Evolutionary conservation across 2,113 vertebrate species (phyloP), one percentile per base, ranked within the genome.

Genomic region (Egretta garzetta): DNA sequence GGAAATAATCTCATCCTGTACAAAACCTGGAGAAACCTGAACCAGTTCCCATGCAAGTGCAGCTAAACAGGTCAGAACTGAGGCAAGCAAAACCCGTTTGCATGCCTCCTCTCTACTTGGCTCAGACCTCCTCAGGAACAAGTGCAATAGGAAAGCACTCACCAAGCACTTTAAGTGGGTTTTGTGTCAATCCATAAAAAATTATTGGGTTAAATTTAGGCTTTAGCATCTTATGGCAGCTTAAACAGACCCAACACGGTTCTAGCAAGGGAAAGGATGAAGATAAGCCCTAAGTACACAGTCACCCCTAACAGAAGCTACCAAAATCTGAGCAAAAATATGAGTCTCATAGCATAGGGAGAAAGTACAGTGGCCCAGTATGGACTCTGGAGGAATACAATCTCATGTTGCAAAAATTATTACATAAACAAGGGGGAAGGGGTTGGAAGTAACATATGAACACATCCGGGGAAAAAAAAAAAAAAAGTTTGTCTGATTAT

Each of bases 111-210:
- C 28, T 47, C 13, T 39, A 30, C 21, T 18, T 8, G 4, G 14
- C 14, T 53, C n/a, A 58, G 56, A 39, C 5, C 30, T 77, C 21
- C 52, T 79, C 27, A n/a, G 37, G 30, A 59, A 37, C 33, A 56
- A 79, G 5, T 17, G 30, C 20, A 66, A 33, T 2, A 70, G 35
- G 15, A 85, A 52, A 81, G 26, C 13, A 55, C 26, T 72, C 27
- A n/a, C 12, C 21, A 56, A 72, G 35, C 2, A 49, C 8, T 70
- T 52, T 3, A 30, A 11, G 6, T 11, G 3, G 0, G 2, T 47
- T 62, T 58, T 45, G 2, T 60, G 43, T 9, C 18, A 63, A 32
- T 9, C 15, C 47, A 62, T 41, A 43, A 55, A 67, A 67, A 3
- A 41, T 27, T 24, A 24, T 1, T 53, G 12, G 18, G 19, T 74